phyloP scores from a whole-genome alignment of 2,888 invertebrate species.

The Parasteatoda lunata region DNA sequence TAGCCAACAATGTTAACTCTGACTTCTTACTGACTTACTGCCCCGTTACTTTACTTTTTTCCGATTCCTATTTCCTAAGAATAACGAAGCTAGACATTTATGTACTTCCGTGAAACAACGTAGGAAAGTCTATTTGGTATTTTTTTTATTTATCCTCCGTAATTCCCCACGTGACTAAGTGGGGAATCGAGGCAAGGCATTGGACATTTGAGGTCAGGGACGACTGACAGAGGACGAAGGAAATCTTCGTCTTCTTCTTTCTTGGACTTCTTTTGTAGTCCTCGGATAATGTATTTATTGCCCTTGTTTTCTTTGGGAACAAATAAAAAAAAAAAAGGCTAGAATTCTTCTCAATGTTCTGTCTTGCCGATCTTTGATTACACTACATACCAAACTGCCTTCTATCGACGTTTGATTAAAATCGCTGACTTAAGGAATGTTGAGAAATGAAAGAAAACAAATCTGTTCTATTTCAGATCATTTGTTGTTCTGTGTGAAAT shows the following conservation, averaged over 20 bases:
- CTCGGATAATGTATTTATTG: slow-evolving; percentile 1
- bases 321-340: neutral
- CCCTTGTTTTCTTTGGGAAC: neutral
- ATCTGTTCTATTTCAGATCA: too few species aligned
- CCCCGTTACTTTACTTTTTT: neutral
- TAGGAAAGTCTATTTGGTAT: neutral
- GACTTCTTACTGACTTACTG: neutral
- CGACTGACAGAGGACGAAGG: neutral
- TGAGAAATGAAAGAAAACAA: too few species aligned
- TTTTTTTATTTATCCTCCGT: slow-evolving; percentile 9
- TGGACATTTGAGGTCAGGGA: slow-evolving; percentile 8
- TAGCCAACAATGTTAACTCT: too few species aligned
- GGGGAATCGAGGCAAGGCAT: neutral
- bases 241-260: neutral
- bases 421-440: neutral
- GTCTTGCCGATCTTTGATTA: slow-evolving; percentile 2
- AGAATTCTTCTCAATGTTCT: neutral
- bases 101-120: neutral
- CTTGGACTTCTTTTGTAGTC: neutral
- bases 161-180: slow-evolving; percentile 35
- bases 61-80: neutral
- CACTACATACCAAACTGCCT: neutral
- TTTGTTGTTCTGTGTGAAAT: too few species aligned
- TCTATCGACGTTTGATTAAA: slow-evolving; percentile 2
- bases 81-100: neutral